These are phyloP conservation scores for Peromyscus melanophrys DNA, from an alignment of 2,797 vertebrate genomes.

Conservation along the genomic window DNA sequence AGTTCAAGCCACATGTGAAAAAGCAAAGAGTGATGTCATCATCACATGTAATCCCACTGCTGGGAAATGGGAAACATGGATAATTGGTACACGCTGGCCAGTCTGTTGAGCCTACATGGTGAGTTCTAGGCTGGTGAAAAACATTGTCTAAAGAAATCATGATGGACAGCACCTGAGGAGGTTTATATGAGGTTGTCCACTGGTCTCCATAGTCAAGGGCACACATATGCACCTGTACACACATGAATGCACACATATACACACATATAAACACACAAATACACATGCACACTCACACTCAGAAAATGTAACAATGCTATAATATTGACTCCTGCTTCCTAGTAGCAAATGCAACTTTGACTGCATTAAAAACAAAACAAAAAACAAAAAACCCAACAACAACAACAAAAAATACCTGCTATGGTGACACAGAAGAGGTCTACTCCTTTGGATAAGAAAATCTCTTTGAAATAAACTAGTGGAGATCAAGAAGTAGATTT, in stretches of 20 bases:
- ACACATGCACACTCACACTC: not conserved
- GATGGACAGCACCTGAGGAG: not conserved
- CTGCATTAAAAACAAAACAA: not conserved
- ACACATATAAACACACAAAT: not conserved
- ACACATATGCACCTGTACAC: not conserved
- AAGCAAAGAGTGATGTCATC: not conserved
- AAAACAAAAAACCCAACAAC: not conserved
- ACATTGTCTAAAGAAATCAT: not conserved
- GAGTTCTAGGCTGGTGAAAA: not conserved
- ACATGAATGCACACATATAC: not conserved
- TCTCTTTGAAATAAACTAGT: conserved; percentile 2
- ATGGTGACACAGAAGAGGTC: conserved; percentile 2
- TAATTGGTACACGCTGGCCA: not conserved
- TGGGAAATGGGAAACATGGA: not conserved
- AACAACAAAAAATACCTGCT: not conserved
- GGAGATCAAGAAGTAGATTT: not conserved
- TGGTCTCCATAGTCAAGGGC: too few species aligned
- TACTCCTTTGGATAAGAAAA: conserved; percentile 31
- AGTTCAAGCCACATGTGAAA: not conserved
- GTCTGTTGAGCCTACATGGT: not conserved
- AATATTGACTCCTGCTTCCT: conserved; percentile 53
- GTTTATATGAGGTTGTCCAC: not conserved
- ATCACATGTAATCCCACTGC: not conserved
- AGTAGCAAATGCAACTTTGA: conserved; percentile 55
- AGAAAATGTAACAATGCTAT: not conserved